Percentiles rank a stretch among this genome's conserved stretches.
Conservation (phyloP, 2,888 invertebrate species). For the Gortyna flavago region DNA sequence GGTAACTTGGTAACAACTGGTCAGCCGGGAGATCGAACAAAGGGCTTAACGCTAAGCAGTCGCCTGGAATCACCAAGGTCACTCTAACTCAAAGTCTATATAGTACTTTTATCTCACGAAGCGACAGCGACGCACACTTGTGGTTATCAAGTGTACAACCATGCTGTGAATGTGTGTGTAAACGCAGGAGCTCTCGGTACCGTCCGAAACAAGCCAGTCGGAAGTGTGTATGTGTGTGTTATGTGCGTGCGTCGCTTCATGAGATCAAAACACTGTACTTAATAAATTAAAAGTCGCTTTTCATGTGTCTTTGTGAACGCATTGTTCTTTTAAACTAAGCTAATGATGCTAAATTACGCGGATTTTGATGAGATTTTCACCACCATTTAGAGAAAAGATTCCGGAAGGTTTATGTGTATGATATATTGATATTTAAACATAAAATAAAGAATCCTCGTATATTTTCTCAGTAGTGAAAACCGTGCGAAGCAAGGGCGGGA, state of each 20-base stretch:
- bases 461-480: not conserved
- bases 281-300: not conserved
- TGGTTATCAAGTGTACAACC: no score
- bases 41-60: not conserved
- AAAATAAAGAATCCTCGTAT: not conserved
- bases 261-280: no score
- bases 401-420: not conserved
- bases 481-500: not conserved
- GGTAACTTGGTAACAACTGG: not conserved
- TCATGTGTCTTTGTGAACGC: not conserved
- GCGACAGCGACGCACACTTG: no score
- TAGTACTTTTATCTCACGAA: no score
- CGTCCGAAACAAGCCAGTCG: no score
- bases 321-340: not conserved
- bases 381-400: not conserved
- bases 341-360: not conserved
- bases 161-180: no score
- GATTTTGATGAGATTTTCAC: not conserved
- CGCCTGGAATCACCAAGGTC: not conserved
- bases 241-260: no score
- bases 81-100: not conserved
- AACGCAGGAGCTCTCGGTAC: no score
- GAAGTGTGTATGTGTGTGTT: no score
- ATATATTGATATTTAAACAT: not conserved
- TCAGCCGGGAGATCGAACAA: not conserved